These are phyloP conservation scores for Apeira syringaria DNA, from an alignment of 2,888 invertebrate species.

Conservation along the genomic window DNA sequence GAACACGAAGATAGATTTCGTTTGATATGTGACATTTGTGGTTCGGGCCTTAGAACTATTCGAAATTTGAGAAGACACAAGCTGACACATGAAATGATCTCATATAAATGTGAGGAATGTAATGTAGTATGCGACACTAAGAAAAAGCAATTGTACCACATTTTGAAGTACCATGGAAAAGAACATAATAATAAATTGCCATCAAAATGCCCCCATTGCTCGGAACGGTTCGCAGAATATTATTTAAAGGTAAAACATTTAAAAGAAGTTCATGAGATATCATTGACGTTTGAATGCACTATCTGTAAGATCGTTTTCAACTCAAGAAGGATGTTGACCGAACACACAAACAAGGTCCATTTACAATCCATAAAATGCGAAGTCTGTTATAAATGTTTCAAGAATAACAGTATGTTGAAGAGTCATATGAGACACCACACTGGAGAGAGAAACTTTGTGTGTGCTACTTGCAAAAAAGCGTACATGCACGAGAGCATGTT, in stretches of 20 bases:
- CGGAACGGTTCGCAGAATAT: neutral
- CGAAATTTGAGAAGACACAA: neutral
- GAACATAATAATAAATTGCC: no score
- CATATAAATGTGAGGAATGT: neutral
- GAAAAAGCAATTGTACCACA: neutral
- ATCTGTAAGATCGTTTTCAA: neutral
- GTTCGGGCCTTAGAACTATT: neutral
- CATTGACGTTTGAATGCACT: neutral
- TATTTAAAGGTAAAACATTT: constrained; percentile 3
- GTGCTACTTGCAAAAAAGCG: constrained; percentile 34
- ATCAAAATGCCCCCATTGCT: neutral
- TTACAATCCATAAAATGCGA: neutral
- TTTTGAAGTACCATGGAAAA: neutral
- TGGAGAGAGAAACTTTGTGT: neutral
- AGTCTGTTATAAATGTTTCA: neutral
- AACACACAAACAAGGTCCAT: neutral
- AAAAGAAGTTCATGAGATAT: neutral
- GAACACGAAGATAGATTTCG: neutral
- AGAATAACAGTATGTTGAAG: neutral
- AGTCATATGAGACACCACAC: neutral
- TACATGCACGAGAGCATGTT: constrained; percentile 14
- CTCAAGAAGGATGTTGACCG: neutral
- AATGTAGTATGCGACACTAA: neutral
- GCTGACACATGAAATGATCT: neutral
- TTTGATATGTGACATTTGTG: neutral